Evolutionary conservation across 2,113 vertebrate species (phyloP).

Genomic region (Scolopax mira): DNA sequence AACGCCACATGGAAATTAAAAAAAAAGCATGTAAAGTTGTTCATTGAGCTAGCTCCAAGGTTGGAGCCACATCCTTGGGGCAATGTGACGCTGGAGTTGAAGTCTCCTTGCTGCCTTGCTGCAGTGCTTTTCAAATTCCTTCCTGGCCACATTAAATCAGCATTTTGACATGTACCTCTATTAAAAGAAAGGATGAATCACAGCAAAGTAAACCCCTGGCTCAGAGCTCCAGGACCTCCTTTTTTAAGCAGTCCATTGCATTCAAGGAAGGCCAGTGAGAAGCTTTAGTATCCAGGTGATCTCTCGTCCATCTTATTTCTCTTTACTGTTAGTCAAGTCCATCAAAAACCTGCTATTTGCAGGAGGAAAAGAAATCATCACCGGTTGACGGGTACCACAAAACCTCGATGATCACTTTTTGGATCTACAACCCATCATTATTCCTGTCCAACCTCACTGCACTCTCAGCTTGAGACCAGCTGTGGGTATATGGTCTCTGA

Average conservation of each 20-base stretch:
- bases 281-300: background rate
- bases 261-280: background rate
- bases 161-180: background rate
- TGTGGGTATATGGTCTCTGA: background rate
- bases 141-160: background rate
- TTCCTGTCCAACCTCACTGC: background rate
- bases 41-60: background rate
- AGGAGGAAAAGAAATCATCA: background rate
- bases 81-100: accelerated
- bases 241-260: background rate
- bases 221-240: background rate
- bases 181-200: background rate
- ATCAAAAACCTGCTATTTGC: background rate
- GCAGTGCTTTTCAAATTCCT: background rate
- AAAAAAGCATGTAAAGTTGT: background rate
- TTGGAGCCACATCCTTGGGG: background rate
- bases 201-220: background rate
- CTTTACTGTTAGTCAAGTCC: background rate
- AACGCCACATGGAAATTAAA: background rate
- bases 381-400: background rate
- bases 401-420: background rate
- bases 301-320: background rate
- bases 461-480: background rate
- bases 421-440: background rate
- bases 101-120: accelerated